phyloP scores from a whole-genome alignment of 2,113 vertebrate genomes.

The Lethenteron reissneri region DNA sequence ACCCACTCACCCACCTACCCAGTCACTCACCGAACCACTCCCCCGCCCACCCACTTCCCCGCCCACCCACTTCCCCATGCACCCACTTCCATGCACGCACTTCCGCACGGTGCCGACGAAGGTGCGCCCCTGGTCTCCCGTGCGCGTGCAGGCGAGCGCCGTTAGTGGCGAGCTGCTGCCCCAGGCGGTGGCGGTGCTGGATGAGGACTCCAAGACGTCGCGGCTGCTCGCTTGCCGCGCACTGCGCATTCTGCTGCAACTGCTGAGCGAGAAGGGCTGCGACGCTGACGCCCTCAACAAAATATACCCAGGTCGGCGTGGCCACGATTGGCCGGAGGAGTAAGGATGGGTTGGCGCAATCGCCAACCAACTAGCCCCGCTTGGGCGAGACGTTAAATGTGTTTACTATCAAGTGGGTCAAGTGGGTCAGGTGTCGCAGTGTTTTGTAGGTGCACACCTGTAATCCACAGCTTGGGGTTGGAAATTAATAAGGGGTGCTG shows the following conservation, averaged over 20 bases:
- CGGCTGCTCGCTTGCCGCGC: constrained; percentile 47
- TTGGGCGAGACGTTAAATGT: not conserved
- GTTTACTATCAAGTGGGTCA: not conserved
- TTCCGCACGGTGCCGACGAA: too few species aligned
- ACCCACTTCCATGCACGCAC: too few species aligned
- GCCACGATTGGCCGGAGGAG: not conserved
- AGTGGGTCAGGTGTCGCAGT: not conserved
- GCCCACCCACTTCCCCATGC: too few species aligned
- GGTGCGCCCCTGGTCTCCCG: too few species aligned
- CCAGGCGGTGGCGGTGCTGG: constrained; percentile 35
- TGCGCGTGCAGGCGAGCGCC: not conserved
- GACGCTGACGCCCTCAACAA: constrained; percentile 36
- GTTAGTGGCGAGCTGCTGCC: constrained; percentile 28
- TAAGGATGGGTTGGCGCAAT: not conserved
- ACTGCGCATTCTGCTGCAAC: constrained; percentile 23
- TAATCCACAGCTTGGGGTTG: not conserved
- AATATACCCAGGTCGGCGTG: constrained; percentile 46
- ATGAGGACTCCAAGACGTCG: constrained; percentile 51
- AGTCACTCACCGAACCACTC: too few species aligned
- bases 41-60: too few species aligned
- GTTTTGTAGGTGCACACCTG: not conserved
- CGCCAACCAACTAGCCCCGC: not conserved
- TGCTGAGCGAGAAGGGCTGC: constrained; percentile 18
- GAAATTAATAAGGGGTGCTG: not conserved
- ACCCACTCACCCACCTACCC: too few species aligned